A percentile compares a stretch with the other conserved stretches of the same genome.
phyloP scores from a whole-genome alignment of 1,140 invertebrate species.

The Epicauta chinensis region DNA sequence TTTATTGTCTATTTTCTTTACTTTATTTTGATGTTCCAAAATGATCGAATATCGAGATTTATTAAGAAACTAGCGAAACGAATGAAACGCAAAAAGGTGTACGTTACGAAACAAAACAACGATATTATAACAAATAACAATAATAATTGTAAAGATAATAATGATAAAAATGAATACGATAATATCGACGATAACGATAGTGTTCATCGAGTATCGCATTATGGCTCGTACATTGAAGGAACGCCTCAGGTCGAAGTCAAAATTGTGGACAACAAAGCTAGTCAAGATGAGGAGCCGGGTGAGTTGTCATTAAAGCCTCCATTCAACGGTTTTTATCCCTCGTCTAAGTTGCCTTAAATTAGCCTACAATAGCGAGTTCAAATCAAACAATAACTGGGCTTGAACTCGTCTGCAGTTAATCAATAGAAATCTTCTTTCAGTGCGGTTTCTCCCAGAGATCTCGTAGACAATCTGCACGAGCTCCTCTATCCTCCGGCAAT shows the following conservation, averaged over 20 bases:
- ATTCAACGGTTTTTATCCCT: no score
- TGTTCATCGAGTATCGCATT: slow-evolving; percentile 1
- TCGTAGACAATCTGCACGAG: no score
- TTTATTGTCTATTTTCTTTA: slow-evolving; percentile 65
- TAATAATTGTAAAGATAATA: not conserved
- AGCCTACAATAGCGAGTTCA: no score
- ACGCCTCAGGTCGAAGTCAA: not conserved
- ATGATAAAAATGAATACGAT: not conserved
- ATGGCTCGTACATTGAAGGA: slow-evolving; percentile 16
- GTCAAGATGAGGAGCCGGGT: not conserved
- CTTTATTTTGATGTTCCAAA: slow-evolving; percentile 55
- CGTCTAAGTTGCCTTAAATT: no score
- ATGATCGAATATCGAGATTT: slow-evolving; percentile 41
- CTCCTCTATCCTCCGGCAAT: no score
- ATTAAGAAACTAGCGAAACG: slow-evolving; percentile 17
- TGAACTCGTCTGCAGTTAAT: no score
- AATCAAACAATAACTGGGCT: no score
- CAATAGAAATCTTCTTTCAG: no score
- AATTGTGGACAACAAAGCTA: not conserved
- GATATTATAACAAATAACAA: not conserved
- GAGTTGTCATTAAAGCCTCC: not conserved
- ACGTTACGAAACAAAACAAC: no score
- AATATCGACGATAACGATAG: not conserved
- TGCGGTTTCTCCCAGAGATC: no score
- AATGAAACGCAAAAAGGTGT: no score